These are phyloP conservation scores for Herpetotheres cachinnans DNA, from an alignment of 2,113 vertebrate genomes.

Conservation along the genomic window DNA sequence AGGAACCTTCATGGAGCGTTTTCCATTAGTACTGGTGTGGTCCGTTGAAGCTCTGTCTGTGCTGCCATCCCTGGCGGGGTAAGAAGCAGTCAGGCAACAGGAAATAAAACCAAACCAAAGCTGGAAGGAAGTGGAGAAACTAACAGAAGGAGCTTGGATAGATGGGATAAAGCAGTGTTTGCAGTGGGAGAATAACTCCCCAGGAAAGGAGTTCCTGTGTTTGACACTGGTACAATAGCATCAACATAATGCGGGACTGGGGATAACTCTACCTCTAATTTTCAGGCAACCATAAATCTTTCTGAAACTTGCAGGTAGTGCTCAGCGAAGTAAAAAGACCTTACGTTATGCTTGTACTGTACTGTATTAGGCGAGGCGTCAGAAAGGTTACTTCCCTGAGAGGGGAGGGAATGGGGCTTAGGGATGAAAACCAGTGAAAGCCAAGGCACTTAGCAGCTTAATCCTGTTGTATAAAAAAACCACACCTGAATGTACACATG, in stretches of 20 bases:
- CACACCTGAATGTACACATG: background rate
- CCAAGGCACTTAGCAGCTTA: background rate
- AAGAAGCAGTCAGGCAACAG: background rate
- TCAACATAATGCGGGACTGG: fast-evolving
- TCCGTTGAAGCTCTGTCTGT: background rate
- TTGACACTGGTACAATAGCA: background rate
- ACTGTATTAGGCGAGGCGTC: background rate
- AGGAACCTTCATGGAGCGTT: background rate
- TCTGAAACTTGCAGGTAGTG: background rate
- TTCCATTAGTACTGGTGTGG: background rate
- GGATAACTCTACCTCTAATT: background rate
- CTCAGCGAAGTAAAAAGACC: background rate
- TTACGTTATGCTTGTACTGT: background rate
- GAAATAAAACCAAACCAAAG: background rate
- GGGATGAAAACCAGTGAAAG: background rate
- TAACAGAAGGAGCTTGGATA: background rate
- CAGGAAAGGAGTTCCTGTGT: background rate
- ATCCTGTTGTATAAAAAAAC: background rate
- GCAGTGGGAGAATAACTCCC: background rate
- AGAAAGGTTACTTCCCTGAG: background rate
- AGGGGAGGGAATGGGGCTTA: background rate
- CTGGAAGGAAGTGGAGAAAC: background rate
- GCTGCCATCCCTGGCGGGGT: background rate
- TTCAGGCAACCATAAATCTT: background rate
- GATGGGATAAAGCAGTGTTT: background rate